phyloP scores from a whole-genome alignment of 2,888 invertebrate genomes.

The Drosophila mulleri region DNA sequence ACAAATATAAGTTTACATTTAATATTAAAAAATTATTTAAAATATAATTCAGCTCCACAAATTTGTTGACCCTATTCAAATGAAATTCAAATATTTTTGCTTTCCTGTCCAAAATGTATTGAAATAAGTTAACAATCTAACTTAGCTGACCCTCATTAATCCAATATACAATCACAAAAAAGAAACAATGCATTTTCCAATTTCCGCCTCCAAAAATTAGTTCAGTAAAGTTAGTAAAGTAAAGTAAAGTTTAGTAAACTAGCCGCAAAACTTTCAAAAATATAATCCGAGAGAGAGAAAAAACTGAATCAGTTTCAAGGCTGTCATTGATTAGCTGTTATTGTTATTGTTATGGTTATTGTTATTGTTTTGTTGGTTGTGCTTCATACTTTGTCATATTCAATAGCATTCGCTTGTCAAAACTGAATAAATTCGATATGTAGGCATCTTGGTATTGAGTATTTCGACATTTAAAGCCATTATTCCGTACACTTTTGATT shows the following conservation, averaged over 20 bases:
- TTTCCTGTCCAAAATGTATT: not conserved
- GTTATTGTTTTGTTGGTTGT: constrained; percentile 37
- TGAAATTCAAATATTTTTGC: constrained; percentile 5
- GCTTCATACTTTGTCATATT: constrained; percentile 63
- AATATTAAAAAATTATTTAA: no score
- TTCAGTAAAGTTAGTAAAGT: constrained; percentile 14
- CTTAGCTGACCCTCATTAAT: constrained; percentile 22
- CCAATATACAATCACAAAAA: constrained; percentile 1
- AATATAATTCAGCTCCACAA: no score
- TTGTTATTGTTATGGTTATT: constrained; percentile 52
- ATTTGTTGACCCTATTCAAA: not conserved
- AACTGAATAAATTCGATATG: constrained; percentile 62
- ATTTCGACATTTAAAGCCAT: constrained; percentile 4
- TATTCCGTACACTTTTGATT: constrained; percentile 42
- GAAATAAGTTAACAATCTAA: not conserved
- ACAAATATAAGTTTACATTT: no score
- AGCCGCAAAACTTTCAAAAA: constrained; percentile 43
- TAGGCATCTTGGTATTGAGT: constrained; percentile 21
- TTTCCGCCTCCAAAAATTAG: constrained; percentile 32
- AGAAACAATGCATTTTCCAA: constrained; percentile 29
- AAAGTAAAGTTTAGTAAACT: constrained; percentile 11
- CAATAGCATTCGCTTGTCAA: constrained; percentile 59
- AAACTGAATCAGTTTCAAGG: constrained; percentile 48
- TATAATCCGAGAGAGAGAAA: constrained; percentile 4
- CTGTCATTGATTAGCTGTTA: constrained; percentile 61